Conservation (phyloP, 2,888 invertebrate species). For the Bedellia somnulentella region DNA sequence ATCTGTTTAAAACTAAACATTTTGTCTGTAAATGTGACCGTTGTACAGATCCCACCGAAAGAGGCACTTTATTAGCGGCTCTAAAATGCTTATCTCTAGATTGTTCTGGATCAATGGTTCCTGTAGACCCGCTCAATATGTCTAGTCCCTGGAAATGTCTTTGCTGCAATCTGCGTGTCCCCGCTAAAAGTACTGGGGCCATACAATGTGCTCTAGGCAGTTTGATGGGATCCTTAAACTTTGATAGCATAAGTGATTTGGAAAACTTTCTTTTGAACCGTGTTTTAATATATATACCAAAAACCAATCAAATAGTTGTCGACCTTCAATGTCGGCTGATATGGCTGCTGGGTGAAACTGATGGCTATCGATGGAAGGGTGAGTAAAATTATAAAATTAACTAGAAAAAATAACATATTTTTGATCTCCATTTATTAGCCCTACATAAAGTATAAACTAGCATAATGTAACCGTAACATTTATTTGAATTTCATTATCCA, state of each 20-base stretch:
- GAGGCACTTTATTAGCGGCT: conserved; percentile 61
- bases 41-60: conserved; percentile 69
- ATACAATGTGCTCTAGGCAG: conserved; percentile 57
- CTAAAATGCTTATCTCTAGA: conserved; percentile 54
- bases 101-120: conserved; percentile 59
- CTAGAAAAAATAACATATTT: too few species aligned
- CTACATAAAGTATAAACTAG: too few species aligned
- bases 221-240: conserved; percentile 49
- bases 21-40: conserved; percentile 68
- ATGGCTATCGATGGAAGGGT: conserved; percentile 64
- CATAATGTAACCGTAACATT: not conserved
- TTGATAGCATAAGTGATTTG: conserved; percentile 52
- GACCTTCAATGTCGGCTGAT: conserved; percentile 66
- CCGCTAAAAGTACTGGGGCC: conserved; percentile 48
- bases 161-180: conserved; percentile 48
- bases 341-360: conserved; percentile 61
- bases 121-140: conserved; percentile 55
- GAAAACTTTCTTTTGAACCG: conserved; percentile 58
- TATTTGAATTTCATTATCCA: too few species aligned
- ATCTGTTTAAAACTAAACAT: conserved; percentile 67
- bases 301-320: conserved; percentile 62
- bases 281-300: conserved; percentile 55
- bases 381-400: conserved; percentile 16
- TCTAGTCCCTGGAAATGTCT: conserved; percentile 63
- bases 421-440: too few species aligned